A percentile compares a stretch with the other conserved stretches of the same genome.
These are phyloP conservation scores for Coremacera marginata DNA, from an alignment of 2,888 invertebrate species.

Conservation along the genomic window DNA sequence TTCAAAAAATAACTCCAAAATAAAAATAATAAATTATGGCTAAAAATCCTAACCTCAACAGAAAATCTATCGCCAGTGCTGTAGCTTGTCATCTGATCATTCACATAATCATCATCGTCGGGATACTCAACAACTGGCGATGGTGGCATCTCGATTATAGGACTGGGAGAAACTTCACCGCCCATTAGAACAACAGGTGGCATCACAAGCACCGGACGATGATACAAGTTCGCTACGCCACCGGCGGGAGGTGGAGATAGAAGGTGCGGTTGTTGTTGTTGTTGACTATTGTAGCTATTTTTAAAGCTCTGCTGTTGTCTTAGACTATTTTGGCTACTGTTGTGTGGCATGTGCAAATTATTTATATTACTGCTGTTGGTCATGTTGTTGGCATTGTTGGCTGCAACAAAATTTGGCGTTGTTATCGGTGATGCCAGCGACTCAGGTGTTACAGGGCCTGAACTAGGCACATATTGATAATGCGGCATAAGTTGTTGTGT, in stretches of 20 bases:
- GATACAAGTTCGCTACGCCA: conserved; percentile 58
- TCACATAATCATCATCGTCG: conserved; percentile 80
- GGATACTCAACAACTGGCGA: conserved; percentile 89
- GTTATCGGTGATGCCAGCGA: conserved; percentile 36
- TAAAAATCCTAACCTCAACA: conserved; percentile 69
- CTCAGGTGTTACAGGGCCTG: conserved; percentile 39
- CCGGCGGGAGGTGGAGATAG: conserved; percentile 33
- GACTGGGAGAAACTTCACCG: conserved; percentile 68
- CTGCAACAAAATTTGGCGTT: conserved; percentile 32
- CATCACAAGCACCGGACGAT: conserved; percentile 69
- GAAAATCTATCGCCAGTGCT: conserved; percentile 67
- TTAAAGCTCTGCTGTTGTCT: conserved; percentile 36
- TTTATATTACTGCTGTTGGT: conserved; percentile 15
- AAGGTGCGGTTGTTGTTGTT: conserved; percentile 45
- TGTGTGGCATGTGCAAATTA: conserved; percentile 40
- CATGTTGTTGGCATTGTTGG: conserved; percentile 41
- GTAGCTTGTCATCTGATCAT: conserved; percentile 52
- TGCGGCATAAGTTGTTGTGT: conserved; percentile 48
- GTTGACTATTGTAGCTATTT: conserved; percentile 39
- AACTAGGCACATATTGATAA: conserved; percentile 41
- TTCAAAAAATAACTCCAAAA: conserved; percentile 41
- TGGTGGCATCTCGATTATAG: conserved; percentile 74
- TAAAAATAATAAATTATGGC: conserved; percentile 51
- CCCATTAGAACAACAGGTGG: conserved; percentile 72
- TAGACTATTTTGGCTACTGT: conserved; percentile 42